Conservation (phyloP, 2,113 vertebrate species). For the Microcebus jonahi region DNA sequence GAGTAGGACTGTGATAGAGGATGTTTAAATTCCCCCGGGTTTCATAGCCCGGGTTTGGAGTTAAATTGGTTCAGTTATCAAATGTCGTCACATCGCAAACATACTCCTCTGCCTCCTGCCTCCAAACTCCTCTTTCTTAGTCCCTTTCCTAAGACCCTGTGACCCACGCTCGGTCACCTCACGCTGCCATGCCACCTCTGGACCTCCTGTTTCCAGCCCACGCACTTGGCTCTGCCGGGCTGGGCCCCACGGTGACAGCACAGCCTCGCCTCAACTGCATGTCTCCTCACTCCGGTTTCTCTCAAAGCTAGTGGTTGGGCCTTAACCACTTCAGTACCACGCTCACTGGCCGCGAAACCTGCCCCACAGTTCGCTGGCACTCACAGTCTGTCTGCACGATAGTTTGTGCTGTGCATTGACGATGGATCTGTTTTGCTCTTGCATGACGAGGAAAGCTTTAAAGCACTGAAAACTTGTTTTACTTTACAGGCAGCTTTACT, state of each 20-base stretch:
- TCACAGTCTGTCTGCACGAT: too few species aligned
- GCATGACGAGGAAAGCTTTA: too few species aligned
- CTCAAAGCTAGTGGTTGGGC: background rate
- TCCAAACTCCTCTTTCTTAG: background rate
- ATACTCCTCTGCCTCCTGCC: rapidly evolving
- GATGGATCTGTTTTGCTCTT: too few species aligned
- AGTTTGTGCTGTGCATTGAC: too few species aligned
- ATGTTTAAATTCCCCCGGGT: rapidly evolving
- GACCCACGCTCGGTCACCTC: rapidly evolving
- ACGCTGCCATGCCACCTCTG: rapidly evolving
- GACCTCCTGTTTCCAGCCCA: background rate
- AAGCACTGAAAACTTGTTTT: too few species aligned
- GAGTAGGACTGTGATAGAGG: background rate
- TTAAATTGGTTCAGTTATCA: background rate
- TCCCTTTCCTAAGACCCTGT: background rate
- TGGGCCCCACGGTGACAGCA: background rate
- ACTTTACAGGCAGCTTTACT: too few species aligned
- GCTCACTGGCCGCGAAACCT: too few species aligned
- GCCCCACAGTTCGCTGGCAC: too few species aligned
- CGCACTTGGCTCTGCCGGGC: background rate
- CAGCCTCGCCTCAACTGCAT: background rate
- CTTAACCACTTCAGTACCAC: too few species aligned
- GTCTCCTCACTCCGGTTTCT: background rate
- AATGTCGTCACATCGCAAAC: rapidly evolving
- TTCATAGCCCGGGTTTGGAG: background rate